phyloP scores from a whole-genome alignment of 2,797 vertebrate genomes.

The Lagorchestes hirsutus region DNA sequence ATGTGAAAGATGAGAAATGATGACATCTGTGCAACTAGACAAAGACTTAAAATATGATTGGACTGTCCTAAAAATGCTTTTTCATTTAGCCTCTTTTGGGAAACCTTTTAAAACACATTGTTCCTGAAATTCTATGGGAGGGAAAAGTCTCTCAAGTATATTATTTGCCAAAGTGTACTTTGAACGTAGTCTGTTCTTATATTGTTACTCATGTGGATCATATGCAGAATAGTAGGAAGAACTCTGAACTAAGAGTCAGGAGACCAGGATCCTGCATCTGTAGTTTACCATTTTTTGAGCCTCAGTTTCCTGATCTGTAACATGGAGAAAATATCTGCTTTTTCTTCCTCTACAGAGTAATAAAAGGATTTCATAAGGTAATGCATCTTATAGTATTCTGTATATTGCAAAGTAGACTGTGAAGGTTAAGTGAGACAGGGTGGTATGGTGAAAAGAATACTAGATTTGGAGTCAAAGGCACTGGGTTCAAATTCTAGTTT shows the following conservation, averaged over 20 bases:
- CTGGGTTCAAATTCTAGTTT: background rate
- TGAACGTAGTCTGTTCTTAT: background rate
- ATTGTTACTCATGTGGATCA: background rate
- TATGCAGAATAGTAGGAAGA: background rate
- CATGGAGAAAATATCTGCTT: background rate
- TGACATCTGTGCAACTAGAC: background rate
- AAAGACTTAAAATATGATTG: background rate
- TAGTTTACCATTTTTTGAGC: background rate
- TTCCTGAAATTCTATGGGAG: background rate
- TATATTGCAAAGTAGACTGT: background rate
- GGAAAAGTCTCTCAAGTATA: background rate
- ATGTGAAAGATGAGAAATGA: constrained; percentile 20
- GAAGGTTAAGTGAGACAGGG: background rate
- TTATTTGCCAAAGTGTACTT: background rate
- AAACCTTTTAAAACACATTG: background rate
- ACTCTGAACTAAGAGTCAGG: background rate
- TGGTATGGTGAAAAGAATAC: background rate
- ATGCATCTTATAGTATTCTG: background rate
- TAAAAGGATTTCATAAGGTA: background rate
- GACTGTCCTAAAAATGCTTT: constrained; percentile 33
- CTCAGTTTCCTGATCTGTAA: background rate
- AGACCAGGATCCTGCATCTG: background rate
- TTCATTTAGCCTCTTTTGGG: background rate
- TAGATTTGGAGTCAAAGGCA: background rate
- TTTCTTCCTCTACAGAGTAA: background rate